Conservation (phyloP, 2,797 vertebrate genomes). For the Picus viridis region DNA sequence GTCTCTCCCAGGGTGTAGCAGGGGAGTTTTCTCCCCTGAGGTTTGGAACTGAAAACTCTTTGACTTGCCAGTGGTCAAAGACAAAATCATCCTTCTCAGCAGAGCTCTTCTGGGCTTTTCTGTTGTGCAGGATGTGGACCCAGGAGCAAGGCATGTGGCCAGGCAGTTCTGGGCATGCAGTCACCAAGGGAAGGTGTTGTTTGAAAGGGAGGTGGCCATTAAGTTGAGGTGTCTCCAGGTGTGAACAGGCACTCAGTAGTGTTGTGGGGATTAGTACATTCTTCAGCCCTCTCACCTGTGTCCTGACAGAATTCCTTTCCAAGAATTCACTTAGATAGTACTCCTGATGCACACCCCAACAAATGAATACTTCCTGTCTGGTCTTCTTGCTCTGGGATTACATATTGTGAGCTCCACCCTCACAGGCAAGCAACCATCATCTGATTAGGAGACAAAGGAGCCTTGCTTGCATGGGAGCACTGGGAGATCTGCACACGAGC, state of each 20-base stretch:
- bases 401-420: neutral
- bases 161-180: neutral
- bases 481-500: neutral
- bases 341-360: neutral
- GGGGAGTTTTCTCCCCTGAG: neutral
- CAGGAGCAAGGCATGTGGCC: too few relatives aligned
- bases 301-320: neutral
- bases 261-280: neutral
- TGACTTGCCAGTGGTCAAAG: neutral
- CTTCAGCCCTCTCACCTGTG: neutral
- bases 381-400: neutral
- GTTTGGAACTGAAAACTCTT: neutral
- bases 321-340: neutral
- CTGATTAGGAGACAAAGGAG: neutral
- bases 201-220: neutral
- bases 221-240: neutral
- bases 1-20: neutral
- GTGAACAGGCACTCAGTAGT: neutral
- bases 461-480: neutral
- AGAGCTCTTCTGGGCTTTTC: neutral
- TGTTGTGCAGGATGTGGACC: neutral
- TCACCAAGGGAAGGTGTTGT: neutral
- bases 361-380: neutral
- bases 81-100: neutral
- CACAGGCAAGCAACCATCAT: neutral